Percentiles rank a stretch among this genome's conserved stretches.
phyloP scores from a whole-genome alignment of 2,888 invertebrate genomes.

The Meloe dianella region DNA sequence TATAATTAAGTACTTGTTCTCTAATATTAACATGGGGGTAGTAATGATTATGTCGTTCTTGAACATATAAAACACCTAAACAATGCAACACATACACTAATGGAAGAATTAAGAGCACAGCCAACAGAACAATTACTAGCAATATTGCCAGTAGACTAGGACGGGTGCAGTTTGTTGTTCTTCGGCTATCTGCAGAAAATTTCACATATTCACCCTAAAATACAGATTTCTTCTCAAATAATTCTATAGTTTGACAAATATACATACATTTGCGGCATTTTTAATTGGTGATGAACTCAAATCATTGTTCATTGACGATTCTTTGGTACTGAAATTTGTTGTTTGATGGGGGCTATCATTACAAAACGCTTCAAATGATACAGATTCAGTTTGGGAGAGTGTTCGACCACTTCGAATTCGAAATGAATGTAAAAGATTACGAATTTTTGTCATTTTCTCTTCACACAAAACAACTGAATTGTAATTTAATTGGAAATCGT shows the following conservation, averaged over 20 bases:
- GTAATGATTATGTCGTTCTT: conserved; percentile 36
- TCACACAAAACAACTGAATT: not conserved
- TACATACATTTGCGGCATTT: conserved; percentile 24
- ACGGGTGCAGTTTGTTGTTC: conserved; percentile 46
- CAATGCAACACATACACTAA: conserved; percentile 57
- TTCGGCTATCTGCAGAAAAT: conserved; percentile 43
- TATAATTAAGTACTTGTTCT: conserved; percentile 35
- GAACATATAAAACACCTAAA: conserved; percentile 53
- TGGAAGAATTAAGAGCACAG: conserved; percentile 58
- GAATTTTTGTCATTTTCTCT: conserved; percentile 49
- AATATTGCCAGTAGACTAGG: conserved; percentile 53
- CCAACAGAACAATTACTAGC: conserved; percentile 52
- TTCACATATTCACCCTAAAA: conserved; percentile 50
- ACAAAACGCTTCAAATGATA: conserved; percentile 68
- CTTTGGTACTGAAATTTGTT: conserved; percentile 59
- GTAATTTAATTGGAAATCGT: not conserved
- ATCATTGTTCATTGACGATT: conserved; percentile 60
- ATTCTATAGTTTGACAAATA: not conserved
- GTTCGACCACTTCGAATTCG: conserved; percentile 48
- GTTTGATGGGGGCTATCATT: conserved; percentile 62
- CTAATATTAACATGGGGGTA: conserved; percentile 38
- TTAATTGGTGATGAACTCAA: conserved; percentile 58
- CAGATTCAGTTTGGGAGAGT: conserved; percentile 53
- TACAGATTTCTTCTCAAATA: not conserved
- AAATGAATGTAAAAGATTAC: conserved; percentile 51